Evolutionary conservation across 2,113 vertebrate genomes (phyloP).

Genomic region (Hemiscyllium ocellatum): DNA sequence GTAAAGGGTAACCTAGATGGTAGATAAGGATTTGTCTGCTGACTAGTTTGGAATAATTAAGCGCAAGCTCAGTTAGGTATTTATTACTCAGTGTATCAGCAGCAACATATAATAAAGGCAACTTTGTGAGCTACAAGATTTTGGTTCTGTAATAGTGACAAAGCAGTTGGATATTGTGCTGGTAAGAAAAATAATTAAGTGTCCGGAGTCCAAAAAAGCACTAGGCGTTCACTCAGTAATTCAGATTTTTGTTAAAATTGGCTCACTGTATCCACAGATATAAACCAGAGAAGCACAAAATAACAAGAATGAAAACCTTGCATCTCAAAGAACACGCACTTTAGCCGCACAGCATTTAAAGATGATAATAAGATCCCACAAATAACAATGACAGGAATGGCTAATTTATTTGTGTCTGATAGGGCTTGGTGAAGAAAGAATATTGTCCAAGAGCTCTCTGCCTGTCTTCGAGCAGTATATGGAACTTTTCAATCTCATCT

Average conservation of each 20-base stretch:
- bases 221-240: conserved; percentile 14
- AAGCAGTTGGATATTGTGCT: conserved; percentile 23
- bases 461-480: too few species aligned
- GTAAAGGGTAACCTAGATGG: conserved; percentile 10
- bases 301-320: neutral
- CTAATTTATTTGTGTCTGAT: neutral
- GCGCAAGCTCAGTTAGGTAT: neutral
- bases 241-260: neutral
- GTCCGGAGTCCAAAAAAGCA: conserved; percentile 1
- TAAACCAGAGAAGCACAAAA: neutral
- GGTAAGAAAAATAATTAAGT: conserved; percentile 27
- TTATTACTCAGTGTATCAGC: conserved; percentile 29
- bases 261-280: neutral
- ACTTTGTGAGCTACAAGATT: conserved; percentile 23
- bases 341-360: neutral
- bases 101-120: conserved; percentile 33
- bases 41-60: conserved; percentile 22
- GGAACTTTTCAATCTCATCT: neutral
- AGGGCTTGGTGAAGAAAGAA: neutral
- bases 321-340: neutral
- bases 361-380: neutral
- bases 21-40: neutral
- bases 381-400: neutral
- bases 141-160: conserved; percentile 4
- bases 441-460: neutral